These are phyloP conservation scores for Stichopus chloronotus DNA, from an alignment of 35 echinoderm and acorn worm genomes.

Conservation along the genomic window DNA sequence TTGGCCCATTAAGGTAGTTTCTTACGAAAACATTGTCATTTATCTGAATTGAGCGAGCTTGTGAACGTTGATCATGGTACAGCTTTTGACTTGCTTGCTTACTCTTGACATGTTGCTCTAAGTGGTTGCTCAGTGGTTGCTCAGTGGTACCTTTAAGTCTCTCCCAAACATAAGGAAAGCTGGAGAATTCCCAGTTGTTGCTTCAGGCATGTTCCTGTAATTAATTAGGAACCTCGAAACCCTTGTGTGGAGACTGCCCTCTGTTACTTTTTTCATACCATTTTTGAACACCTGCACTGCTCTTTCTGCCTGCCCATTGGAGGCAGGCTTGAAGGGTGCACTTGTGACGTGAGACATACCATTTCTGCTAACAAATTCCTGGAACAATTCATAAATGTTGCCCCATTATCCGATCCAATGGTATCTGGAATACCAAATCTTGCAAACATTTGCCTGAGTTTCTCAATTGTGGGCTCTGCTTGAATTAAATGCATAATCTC, in stretches of 20 bases:
- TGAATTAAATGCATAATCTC: not conserved
- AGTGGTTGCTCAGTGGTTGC: not conserved
- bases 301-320: constrained; percentile 25
- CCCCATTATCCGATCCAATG: not conserved
- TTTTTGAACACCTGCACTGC: constrained; percentile 16
- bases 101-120: not conserved
- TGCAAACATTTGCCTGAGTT: not conserved
- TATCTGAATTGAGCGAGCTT: not conserved
- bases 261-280: constrained; percentile 21
- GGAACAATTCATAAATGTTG: not conserved
- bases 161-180: constrained; percentile 25
- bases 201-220: constrained; percentile 33
- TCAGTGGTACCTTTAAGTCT: not conserved
- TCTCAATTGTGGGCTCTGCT: not conserved
- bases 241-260: constrained; percentile 20
- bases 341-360: not conserved
- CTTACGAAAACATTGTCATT: not conserved
- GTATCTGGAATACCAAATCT: not conserved
- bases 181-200: not conserved
- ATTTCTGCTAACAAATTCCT: not conserved
- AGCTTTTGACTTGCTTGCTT: constrained; percentile 31
- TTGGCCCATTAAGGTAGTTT: too few relatives aligned
- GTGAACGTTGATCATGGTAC: not conserved
- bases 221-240: constrained; percentile 34
- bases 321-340: constrained; percentile 22